Conservation (phyloP, 37 sponge, comb jelly and placozoan genomes). For the Cliona cf. orientalis region DNA sequence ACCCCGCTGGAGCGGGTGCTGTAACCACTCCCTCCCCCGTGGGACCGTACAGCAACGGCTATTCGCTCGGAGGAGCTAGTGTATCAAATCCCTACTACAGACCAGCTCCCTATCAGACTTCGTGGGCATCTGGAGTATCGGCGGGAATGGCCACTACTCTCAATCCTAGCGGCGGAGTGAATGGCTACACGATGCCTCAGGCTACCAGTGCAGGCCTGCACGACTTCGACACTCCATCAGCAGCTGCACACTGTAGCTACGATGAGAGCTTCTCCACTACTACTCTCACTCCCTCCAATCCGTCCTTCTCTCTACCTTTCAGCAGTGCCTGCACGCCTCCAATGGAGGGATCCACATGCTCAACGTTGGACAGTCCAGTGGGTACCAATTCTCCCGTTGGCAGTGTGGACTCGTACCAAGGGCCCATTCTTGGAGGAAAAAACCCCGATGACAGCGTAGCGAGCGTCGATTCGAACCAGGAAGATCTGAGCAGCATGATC, state of each 20-base stretch:
- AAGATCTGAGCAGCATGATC: conserved; percentile 68
- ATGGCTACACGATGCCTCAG: conserved; percentile 4
- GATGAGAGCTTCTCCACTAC: not conserved
- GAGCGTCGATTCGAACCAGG: conserved; percentile 38
- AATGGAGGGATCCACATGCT: conserved; percentile 2
- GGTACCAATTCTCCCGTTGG: conserved; percentile 55
- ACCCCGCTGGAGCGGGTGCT: not conserved
- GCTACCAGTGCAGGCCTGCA: conserved; percentile 10
- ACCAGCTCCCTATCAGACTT: no score
- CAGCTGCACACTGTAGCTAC: conserved; percentile 10
- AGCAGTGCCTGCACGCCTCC: conserved; percentile 22
- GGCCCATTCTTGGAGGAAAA: conserved; percentile 37
- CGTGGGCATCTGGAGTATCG: no score
- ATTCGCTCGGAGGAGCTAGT: conserved; percentile 8
- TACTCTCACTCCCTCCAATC: not conserved
- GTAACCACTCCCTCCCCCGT: conserved; percentile 11
- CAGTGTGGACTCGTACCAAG: conserved; percentile 61
- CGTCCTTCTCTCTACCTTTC: conserved; percentile 23
- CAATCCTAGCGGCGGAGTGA: no score
- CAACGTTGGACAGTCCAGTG: conserved; percentile 46
- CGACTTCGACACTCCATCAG: conserved; percentile 23
- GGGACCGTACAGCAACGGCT: conserved; percentile 37
- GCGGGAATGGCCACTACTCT: no score
- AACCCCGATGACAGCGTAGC: conserved; percentile 52
- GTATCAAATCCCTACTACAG: no score